Percentiles rank a stretch among this genome's conserved stretches.
Evolutionary conservation across 1,140 invertebrate species (phyloP).

Genomic region (Drosophila lacertosa): DNA sequence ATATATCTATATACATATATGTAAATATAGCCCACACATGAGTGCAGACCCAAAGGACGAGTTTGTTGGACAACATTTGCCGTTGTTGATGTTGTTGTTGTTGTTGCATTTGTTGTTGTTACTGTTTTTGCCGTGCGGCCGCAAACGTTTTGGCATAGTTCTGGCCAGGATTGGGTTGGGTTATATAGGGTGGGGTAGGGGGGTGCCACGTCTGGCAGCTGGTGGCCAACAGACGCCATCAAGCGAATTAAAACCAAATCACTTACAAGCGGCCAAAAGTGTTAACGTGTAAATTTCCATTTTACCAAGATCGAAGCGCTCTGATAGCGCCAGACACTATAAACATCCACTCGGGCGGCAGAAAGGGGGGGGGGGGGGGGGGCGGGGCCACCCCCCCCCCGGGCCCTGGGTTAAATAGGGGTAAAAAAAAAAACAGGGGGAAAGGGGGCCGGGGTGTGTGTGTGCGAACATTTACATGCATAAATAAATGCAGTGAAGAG

Average conservation of each 20-base stretch:
- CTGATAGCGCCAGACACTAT: conserved; percentile 73
- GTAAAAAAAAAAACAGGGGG: conserved; percentile 70
- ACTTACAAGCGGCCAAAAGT: conserved; percentile 82
- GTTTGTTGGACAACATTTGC: conserved; percentile 13
- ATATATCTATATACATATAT: neutral
- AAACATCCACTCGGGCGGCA: conserved; percentile 53
- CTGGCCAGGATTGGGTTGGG: neutral
- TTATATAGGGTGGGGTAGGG: neutral
- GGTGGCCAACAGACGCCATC: conserved; percentile 72
- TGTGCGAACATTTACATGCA: conserved; percentile 73
- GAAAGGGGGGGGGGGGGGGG: neutral
- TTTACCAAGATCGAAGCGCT: conserved; percentile 76
- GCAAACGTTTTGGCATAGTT: conserved; percentile 55
- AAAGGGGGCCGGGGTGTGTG: conserved; percentile 33
- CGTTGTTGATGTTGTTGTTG: conserved; percentile 1
- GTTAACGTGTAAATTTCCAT: conserved; percentile 82
- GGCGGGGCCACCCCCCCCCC: neutral
- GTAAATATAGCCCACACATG: conserved; percentile 5
- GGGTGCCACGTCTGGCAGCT: conserved; percentile 10
- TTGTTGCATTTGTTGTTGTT: conserved; percentile 17
- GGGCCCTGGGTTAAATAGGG: conserved; percentile 47
- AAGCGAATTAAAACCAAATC: conserved; percentile 82
- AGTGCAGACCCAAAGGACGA: conserved; percentile 48
- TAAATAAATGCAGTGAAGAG: conserved; percentile 55
- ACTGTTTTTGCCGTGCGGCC: conserved; percentile 45